Evolutionary conservation across 2,888 invertebrate genomes (phyloP).

Genomic region (Chloroclysta siterata): DNA sequence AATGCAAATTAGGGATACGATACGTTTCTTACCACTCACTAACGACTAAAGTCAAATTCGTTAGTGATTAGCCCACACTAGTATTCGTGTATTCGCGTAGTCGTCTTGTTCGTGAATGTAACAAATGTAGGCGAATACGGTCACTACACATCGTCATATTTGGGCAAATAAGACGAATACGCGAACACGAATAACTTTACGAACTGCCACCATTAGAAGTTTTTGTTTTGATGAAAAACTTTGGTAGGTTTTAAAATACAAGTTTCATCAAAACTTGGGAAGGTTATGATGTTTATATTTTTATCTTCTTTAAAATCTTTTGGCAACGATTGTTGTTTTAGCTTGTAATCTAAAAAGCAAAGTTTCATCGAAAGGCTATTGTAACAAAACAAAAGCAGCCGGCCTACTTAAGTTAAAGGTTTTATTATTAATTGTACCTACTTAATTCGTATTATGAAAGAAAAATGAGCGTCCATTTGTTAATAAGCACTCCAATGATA

Average conservation of each 20-base stretch:
- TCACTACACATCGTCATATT: too few relatives aligned
- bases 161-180: too few relatives aligned
- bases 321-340: background rate
- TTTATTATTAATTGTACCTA: background rate
- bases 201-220: background rate
- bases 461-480: too few relatives aligned
- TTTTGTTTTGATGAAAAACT: background rate
- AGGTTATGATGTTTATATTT: slow-evolving; percentile 1
- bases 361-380: background rate
- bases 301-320: slow-evolving; percentile 3
- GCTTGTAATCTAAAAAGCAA: background rate
- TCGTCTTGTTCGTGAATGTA: too few relatives aligned
- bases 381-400: background rate
- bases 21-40: too few relatives aligned
- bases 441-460: background rate
- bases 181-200: too few relatives aligned
- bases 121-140: too few relatives aligned
- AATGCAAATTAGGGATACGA: too few relatives aligned
- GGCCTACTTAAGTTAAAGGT: background rate
- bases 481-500: too few relatives aligned
- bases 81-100: too few relatives aligned
- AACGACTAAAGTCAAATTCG: too few relatives aligned
- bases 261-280: background rate
- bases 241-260: background rate
- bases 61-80: too few relatives aligned